Evolutionary conservation across 2,888 invertebrate species (phyloP), one percentile per base, ranked within the genome.

Genomic region (Antheraea yamamai): DNA sequence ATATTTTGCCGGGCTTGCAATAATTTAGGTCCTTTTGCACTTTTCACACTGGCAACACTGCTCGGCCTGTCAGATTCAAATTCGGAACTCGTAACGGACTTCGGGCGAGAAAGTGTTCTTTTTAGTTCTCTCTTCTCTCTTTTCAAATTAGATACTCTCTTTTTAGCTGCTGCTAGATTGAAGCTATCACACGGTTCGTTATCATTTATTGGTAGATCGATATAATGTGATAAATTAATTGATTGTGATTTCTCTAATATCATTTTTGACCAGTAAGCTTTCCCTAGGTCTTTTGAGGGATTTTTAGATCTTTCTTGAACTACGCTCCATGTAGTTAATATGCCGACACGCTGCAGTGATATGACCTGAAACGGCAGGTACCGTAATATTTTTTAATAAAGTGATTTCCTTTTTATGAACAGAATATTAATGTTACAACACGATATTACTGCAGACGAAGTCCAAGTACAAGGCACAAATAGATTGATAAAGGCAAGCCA

Each of bases 211-310:
- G 86, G 78, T 1, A 80, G 61, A 66, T 89, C 87, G 35, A 92
- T 81, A 74, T 91, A 81, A 4, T 93, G 86, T 16, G 81, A 73
- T 61, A 95, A 76, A 55, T 84, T 77, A 52, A 94, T 88, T 0
- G 84, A 88, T 83, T 93, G 91, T 1, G 78, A 82, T 77, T 85
- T 90, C 78, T 93, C 91, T 10, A 94, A 78, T 75, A 86, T 91
- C 76, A 92, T 85, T 87, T 87, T 92, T 0, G 95, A 93, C 89
- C 92, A 92, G 76, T 84, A 92, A 0, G 94, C 91, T 81, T 91
- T 92, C 6, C 94, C 93, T 0, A 91, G 85, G 39, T 94, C 93
- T 20, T 79, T 79, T 0, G 79, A 74, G 4, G 76, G 58, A 1
- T 77, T 80, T 79, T 86, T 87, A 0, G 81, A 77, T 80, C 87